Conservation (phyloP, 2,888 invertebrate species). For the Lasioglossum oenotherae region DNA sequence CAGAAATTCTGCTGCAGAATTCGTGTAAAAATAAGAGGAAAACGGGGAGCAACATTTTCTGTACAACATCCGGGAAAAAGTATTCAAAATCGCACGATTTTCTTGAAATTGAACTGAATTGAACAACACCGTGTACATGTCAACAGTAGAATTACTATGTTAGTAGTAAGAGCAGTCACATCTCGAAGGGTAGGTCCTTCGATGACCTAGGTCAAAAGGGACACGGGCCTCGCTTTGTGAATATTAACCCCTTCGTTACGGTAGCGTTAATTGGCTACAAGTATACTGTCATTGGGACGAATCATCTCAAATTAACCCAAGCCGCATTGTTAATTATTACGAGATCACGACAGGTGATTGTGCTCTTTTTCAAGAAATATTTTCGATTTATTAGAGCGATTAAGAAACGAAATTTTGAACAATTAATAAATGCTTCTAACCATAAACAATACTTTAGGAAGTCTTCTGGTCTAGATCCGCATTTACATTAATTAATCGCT, state of each 20-base stretch:
- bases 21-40: background rate
- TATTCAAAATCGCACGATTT: no score
- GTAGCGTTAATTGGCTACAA: constrained; percentile 6
- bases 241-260: constrained; percentile 5
- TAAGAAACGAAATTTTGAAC: no score
- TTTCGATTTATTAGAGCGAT: no score
- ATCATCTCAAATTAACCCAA: background rate
- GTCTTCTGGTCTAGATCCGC: no score
- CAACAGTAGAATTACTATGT: background rate
- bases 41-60: background rate
- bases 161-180: background rate
- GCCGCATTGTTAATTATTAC: background rate
- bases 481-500: no score
- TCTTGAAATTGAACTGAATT: no score
- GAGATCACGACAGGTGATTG: background rate
- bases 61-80: no score
- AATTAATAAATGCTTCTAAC: background rate
- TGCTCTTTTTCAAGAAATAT: no score
- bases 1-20: background rate
- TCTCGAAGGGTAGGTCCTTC: background rate
- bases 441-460: background rate
- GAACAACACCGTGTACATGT: background rate
- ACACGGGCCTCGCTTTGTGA: background rate
- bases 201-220: background rate
- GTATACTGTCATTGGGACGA: background rate